phyloP scores from a whole-genome alignment of 2,888 invertebrate genomes.

The Dynastes maya region DNA sequence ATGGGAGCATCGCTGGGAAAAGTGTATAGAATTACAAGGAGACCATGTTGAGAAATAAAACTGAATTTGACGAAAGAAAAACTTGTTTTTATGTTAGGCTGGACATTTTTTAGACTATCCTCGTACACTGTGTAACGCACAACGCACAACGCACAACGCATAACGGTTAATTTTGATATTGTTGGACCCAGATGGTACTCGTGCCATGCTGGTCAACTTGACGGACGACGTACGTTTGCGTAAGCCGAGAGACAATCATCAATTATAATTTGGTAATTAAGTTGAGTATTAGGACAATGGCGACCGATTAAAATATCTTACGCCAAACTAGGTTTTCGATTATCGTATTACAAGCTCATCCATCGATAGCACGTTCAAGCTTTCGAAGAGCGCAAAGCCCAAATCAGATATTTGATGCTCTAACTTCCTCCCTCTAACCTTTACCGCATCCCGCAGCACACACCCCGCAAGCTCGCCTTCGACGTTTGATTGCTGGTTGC shows the following conservation, averaged over 20 bases:
- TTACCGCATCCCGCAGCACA: too few relatives aligned
- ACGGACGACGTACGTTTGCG: slow-evolving; percentile 58
- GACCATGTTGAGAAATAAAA: too few relatives aligned
- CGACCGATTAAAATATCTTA: too few relatives aligned
- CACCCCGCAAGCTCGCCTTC: too few relatives aligned
- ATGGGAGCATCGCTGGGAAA: background rate
- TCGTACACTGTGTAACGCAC: background rate
- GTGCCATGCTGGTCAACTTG: slow-evolving; percentile 63
- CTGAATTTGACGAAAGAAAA: too few relatives aligned
- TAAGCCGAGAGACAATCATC: slow-evolving; percentile 55
- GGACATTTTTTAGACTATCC: background rate
- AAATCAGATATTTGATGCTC: slow-evolving; percentile 47
- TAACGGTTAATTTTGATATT: slow-evolving; percentile 60
- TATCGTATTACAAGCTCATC: background rate
- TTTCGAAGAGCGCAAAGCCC: slow-evolving; percentile 31
- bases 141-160: slow-evolving; percentile 36
- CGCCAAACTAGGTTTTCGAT: too few relatives aligned
- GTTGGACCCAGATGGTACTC: slow-evolving; percentile 61
- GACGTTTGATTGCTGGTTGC: slow-evolving; percentile 51
- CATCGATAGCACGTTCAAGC: slow-evolving; percentile 12
- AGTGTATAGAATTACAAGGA: too few relatives aligned
- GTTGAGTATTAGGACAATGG: background rate
- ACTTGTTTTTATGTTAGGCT: background rate
- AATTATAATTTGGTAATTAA: background rate
- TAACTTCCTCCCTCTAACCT: slow-evolving; percentile 21